Conservation (phyloP, 2,113 vertebrate species). For the Apteryx mantelli region DNA sequence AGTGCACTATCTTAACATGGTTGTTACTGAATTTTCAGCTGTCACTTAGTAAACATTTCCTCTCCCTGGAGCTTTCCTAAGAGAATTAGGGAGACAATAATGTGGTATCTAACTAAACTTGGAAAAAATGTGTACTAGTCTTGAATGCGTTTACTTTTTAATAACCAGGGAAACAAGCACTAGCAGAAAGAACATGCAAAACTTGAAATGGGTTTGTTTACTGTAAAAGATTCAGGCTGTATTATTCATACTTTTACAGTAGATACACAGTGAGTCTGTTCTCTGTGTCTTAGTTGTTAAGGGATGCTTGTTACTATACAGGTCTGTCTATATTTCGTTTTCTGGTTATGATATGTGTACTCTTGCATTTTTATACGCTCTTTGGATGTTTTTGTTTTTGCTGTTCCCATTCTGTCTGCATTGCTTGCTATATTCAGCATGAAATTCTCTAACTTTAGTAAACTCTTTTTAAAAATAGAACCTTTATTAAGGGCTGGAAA, state of each 20-base stretch:
- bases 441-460: conserved; percentile 30
- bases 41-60: not conserved
- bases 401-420: conserved; percentile 45
- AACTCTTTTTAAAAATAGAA: not conserved
- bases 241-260: not conserved
- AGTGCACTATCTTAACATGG: not conserved
- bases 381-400: not conserved
- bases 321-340: not conserved
- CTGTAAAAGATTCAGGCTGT: not conserved
- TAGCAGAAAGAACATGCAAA: not conserved
- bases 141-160: not conserved
- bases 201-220: not conserved
- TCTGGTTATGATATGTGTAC: not conserved
- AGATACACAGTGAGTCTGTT: not conserved
- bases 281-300: not conserved
- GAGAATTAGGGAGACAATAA: not conserved
- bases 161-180: not conserved
- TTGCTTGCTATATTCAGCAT: conserved; percentile 16
- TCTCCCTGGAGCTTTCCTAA: not conserved
- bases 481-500: not conserved
- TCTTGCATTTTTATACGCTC: not conserved
- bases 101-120: not conserved
- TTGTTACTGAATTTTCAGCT: not conserved
- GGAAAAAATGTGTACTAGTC: not conserved
- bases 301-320: not conserved